These are phyloP conservation scores for Dolichopus griseipennis DNA, from an alignment of 2,888 invertebrate genomes.

Conservation along the genomic window DNA sequence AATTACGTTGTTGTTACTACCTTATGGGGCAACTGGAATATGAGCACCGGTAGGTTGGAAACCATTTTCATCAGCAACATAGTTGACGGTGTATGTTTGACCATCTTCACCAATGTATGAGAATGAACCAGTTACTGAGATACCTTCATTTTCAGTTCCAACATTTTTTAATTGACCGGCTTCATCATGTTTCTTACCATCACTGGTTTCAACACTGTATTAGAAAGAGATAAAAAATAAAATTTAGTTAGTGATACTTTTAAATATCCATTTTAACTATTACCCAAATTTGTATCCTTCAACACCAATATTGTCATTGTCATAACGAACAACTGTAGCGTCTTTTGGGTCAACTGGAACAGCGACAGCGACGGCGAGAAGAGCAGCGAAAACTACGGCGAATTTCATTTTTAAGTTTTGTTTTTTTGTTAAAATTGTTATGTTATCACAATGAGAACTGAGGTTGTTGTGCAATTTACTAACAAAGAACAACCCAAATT, in stretches of 20 bases:
- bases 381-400: slow-evolving; percentile 34
- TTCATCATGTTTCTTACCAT: slow-evolving; percentile 46
- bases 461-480: slow-evolving; percentile 11
- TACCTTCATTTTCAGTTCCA: slow-evolving; percentile 42
- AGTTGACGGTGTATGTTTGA: slow-evolving; percentile 47
- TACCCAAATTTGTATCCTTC: slow-evolving; percentile 49
- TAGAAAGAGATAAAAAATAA: slow-evolving; percentile 13
- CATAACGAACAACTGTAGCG: slow-evolving; percentile 49
- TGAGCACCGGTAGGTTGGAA: slow-evolving; percentile 44
- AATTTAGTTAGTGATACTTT: neutral
- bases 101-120: slow-evolving; percentile 49
- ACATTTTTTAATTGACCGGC: slow-evolving; percentile 45
- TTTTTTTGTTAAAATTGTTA: slow-evolving; percentile 13
- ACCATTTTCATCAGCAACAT: slow-evolving; percentile 35
- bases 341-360: slow-evolving; percentile 36
- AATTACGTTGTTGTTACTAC: slow-evolving; percentile 10
- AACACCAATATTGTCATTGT: slow-evolving; percentile 48
- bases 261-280: slow-evolving; percentile 38
- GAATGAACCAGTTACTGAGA: slow-evolving; percentile 45
- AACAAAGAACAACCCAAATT: neutral
- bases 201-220: slow-evolving; percentile 46
- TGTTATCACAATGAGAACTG: slow-evolving; percentile 18
- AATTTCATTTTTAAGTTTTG: slow-evolving; percentile 34
- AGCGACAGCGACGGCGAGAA: slow-evolving; percentile 32
- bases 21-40: slow-evolving; percentile 33